Percentiles rank a stretch among this genome's conserved stretches.
Conservation (phyloP, 2,797 vertebrate genomes). For the Podarcis siculus region DNA sequence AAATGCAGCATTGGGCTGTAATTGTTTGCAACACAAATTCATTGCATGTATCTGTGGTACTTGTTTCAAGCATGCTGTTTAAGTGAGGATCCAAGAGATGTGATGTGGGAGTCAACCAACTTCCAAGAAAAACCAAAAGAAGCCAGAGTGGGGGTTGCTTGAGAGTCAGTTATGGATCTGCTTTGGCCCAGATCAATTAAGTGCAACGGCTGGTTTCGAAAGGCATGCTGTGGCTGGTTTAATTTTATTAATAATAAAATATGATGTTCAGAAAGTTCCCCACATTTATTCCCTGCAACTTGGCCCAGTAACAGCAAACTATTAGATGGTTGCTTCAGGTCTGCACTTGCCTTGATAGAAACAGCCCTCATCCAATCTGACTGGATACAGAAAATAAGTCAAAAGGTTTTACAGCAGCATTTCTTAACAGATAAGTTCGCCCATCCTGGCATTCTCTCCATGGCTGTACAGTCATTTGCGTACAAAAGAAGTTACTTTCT, state of each 20-base stretch:
- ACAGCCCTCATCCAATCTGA: accelerated
- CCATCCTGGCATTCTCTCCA: not conserved
- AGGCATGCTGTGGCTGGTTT: not conserved
- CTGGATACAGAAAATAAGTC: too few species aligned
- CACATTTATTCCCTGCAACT: not conserved
- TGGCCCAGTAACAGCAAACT: not conserved
- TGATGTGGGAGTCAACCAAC: not conserved
- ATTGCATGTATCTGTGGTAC: not conserved
- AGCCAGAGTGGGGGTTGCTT: not conserved
- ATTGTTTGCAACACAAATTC: not conserved
- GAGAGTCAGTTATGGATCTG: too few species aligned
- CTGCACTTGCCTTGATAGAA: too few species aligned
- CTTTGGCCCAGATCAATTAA: not conserved
- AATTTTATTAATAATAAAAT: not conserved
- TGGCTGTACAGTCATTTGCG: not conserved
- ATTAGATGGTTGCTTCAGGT: not conserved
- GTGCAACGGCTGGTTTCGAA: not conserved
- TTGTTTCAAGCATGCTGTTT: not conserved
- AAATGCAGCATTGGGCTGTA: not conserved
- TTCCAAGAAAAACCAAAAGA: not conserved
- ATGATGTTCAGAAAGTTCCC: not conserved
- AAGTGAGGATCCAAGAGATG: too few species aligned
- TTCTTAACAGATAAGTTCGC: too few species aligned
- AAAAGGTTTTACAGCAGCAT: not conserved
- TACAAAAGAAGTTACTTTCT: too few species aligned